Evolutionary conservation across 1,140 invertebrate species (phyloP), one percentile per base, ranked within the genome.

Genomic region (Drosophila suzukii): DNA sequence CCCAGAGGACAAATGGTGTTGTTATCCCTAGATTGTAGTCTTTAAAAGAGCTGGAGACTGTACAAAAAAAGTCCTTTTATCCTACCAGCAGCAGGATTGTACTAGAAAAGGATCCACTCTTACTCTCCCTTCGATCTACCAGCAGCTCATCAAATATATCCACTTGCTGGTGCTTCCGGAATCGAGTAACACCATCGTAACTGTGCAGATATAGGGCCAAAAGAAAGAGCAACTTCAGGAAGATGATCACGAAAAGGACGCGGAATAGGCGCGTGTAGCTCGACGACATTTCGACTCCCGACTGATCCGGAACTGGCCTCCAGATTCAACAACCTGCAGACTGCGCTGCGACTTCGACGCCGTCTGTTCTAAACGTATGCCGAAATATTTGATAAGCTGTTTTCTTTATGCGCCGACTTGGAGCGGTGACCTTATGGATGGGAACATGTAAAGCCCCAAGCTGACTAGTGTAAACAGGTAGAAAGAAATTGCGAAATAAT

Each of bases 371-470:
- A 6, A 13, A 11, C 43, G 43, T 24, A 39, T 47, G 50, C 6
- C 17, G 44, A 34, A 60, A 71, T 78, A 70, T 75, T 83, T 83
- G 57, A 62, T 78, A 83, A 83, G 67, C 55, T 67, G 71, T 78
- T 82, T 51, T 73, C 60, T 10, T 30, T 20, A 24, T 53, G 8
- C 20, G 2, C 41, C 15, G 8, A 17, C 15, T 30, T 41, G 27
- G 10, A 12, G 15, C 60, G 38, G 27, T 59, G 38, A 62, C 60
- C 60, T 50, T 59, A 20, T 6, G 15, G 53, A 12, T 34, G 13
- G 6, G 7, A 38, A 8, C 47, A 32, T 50, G 47, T 50, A 15
- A 50, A 27, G n/a, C 3, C 0, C 15, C 6, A 2, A 2, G 6
- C 30, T 5, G 30, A 5, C 4, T 7, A 32, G 30, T 5, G 30